Evolutionary conservation across 2,888 invertebrate genomes (phyloP).

Genomic region (Noctua comes): DNA sequence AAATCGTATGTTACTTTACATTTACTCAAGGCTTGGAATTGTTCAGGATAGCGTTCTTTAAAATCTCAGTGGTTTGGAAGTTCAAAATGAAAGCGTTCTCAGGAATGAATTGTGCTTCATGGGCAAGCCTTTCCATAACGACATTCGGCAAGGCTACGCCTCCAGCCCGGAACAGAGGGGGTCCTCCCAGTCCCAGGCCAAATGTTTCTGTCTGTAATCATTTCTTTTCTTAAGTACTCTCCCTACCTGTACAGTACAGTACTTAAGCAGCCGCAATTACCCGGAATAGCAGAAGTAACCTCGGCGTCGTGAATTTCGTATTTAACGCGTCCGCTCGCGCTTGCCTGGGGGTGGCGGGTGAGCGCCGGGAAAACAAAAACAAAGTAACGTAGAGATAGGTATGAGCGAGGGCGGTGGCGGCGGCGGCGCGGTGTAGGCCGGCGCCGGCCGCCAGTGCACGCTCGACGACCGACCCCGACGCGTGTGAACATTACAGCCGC

Average conservation of each 20-base stretch:
- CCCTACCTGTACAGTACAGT: conserved; percentile 22
- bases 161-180: not conserved
- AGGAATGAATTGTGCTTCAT: not conserved
- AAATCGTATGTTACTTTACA: not conserved
- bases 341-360: conserved; percentile 61
- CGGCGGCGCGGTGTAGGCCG: conserved; percentile 68
- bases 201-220: conserved; percentile 1
- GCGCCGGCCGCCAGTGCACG: conserved; percentile 81
- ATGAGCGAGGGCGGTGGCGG: conserved; percentile 76
- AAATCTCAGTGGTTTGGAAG: not conserved
- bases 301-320: conserved; percentile 64
- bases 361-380: conserved; percentile 77
- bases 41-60: not conserved
- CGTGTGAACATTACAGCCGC: conserved; percentile 77
- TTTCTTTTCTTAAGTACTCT: conserved; percentile 6
- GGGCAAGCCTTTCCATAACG: not conserved
- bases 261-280: conserved; percentile 51
- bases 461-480: conserved; percentile 79
- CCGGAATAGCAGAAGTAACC: conserved; percentile 62
- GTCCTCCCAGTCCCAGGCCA: not conserved
- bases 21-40: not conserved
- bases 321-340: conserved; percentile 46
- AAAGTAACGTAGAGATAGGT: conserved; percentile 71
- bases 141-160: not conserved
- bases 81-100: not conserved